Evolutionary conservation across 1,140 invertebrate species (phyloP).

Genomic region (Teleopsis dalmanni): DNA sequence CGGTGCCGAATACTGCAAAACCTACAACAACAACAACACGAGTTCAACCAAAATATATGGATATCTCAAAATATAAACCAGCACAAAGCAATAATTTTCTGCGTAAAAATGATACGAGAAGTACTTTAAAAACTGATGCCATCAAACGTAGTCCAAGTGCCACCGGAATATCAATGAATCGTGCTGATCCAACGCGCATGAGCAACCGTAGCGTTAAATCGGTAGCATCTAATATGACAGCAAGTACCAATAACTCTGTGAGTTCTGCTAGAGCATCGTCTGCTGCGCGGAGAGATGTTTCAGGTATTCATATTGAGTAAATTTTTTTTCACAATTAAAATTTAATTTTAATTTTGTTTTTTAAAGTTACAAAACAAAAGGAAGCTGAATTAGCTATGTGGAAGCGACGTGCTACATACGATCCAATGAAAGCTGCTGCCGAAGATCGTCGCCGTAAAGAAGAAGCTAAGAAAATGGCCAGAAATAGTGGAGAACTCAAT

Average conservation of each 20-base stretch:
- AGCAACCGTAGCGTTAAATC: constrained; percentile 40
- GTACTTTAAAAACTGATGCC: constrained; percentile 44
- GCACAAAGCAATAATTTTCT: constrained; percentile 48
- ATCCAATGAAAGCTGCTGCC: constrained; percentile 80
- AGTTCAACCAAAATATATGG: constrained; percentile 47
- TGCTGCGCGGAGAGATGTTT: constrained; percentile 32
- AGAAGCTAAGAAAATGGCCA: constrained; percentile 36
- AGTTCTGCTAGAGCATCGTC: constrained; percentile 28
- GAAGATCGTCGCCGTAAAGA: constrained; percentile 61
- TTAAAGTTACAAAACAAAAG: constrained; percentile 52
- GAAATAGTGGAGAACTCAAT: constrained; percentile 23
- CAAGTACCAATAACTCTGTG: constrained; percentile 25
- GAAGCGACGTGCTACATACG: constrained; percentile 84
- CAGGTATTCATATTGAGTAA: constrained; percentile 12
- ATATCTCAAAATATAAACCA: constrained; percentile 53
- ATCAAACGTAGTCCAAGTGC: constrained; percentile 42
- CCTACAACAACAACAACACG: constrained; percentile 23
- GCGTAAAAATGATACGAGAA: constrained; percentile 51
- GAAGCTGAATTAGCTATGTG: constrained; percentile 86
- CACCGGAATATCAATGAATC: constrained; percentile 34
- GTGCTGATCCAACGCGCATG: constrained; percentile 28
- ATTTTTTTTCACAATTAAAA: constrained; percentile 1
- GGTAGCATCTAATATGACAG: constrained; percentile 29
- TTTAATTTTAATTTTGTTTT: constrained; percentile 14
- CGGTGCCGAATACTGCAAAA: constrained; percentile 26